Evolutionary conservation across 2,888 invertebrate species (phyloP).

Genomic region (Apeira syringaria): DNA sequence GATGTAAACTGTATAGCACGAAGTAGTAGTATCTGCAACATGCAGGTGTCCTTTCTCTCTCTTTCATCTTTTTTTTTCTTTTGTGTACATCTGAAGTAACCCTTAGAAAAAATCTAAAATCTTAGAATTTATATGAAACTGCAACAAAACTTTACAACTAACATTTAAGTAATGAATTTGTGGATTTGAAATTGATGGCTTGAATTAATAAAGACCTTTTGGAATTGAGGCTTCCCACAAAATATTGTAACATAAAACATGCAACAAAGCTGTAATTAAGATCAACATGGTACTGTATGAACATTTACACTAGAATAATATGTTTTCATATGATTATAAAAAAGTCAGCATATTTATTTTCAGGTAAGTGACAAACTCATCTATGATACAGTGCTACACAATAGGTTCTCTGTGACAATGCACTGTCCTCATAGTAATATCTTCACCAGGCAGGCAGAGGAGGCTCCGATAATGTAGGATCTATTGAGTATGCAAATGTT

Average conservation of each 20-base stretch:
- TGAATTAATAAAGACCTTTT: neutral
- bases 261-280: slow-evolving; percentile 11
- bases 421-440: neutral
- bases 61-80: too few species aligned
- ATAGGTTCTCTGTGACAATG: too few species aligned
- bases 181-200: neutral
- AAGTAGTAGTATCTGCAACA: too few species aligned
- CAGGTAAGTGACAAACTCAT: too few species aligned
- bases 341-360: too few species aligned
- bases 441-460: neutral
- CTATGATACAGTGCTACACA: neutral
- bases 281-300: too few species aligned
- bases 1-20: too few species aligned
- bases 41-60: too few species aligned
- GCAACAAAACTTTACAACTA: slow-evolving; percentile 58
- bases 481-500: too few species aligned
- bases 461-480: too few species aligned
- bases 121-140: slow-evolving; percentile 48
- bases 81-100: slow-evolving; percentile 12
- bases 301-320: too few species aligned
- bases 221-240: slow-evolving; percentile 50
- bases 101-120: neutral
- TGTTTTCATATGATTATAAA: too few species aligned
- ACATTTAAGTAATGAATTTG: neutral
- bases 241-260: slow-evolving; percentile 7